phyloP scores from a whole-genome alignment of 2,113 vertebrate species.

The Cnemophilus loriae region DNA sequence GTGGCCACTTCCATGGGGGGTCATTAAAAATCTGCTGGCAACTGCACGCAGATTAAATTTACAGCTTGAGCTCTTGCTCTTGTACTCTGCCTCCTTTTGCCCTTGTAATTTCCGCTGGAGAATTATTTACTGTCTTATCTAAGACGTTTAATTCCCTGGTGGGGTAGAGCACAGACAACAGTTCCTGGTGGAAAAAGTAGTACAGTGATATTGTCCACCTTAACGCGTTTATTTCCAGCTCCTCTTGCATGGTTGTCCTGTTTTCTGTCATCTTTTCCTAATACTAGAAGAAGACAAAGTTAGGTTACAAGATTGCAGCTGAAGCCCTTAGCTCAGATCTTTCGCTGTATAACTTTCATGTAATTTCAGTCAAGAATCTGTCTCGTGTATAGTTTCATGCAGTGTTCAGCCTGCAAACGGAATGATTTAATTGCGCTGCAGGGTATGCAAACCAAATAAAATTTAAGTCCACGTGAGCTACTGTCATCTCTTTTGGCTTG shows the following conservation, averaged over 20 bases:
- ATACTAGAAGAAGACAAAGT: background rate
- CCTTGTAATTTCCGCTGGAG: background rate
- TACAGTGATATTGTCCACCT: background rate
- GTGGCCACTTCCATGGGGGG: background rate
- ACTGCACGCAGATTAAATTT: background rate
- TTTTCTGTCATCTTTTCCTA: background rate
- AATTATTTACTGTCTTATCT: background rate
- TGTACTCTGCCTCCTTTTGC: background rate
- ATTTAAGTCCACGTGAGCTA: background rate
- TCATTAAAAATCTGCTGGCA: slow-evolving; percentile 1
- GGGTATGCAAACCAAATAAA: background rate
- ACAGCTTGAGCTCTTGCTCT: background rate
- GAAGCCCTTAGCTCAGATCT: background rate
- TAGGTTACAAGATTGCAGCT: background rate
- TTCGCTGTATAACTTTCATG: background rate
- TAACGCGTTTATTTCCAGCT: background rate
- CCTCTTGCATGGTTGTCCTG: background rate
- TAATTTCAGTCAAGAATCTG: background rate
- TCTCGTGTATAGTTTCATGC: background rate
- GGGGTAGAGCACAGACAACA: background rate
- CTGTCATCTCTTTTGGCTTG: slow-evolving; percentile 1
- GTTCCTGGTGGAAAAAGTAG: background rate
- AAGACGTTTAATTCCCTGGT: background rate
- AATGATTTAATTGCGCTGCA: slow-evolving; percentile 4
- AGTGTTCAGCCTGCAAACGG: background rate